Evolutionary conservation across 2,113 vertebrate genomes (phyloP).

Genomic region (Brienomyrus longianalis): DNA sequence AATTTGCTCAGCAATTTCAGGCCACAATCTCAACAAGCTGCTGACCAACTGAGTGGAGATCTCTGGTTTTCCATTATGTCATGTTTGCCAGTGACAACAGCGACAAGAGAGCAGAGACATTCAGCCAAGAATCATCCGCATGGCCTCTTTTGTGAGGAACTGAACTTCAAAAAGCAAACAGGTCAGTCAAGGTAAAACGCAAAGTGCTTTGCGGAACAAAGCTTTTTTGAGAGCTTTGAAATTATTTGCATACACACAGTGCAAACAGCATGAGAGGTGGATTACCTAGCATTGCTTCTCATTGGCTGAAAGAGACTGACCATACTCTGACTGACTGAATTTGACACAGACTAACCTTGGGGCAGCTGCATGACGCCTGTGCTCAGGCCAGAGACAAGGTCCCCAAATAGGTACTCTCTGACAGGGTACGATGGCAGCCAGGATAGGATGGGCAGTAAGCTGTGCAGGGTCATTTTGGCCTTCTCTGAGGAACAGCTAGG

Average conservation of each 20-base stretch:
- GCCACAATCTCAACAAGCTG: neutral
- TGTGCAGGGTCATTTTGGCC: constrained; percentile 64
- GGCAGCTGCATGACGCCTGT: constrained; percentile 95
- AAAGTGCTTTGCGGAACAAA: neutral
- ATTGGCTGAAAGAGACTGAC: neutral
- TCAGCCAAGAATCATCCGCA: neutral
- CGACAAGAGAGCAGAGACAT: neutral
- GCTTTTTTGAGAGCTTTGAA: neutral
- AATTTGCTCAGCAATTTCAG: neutral
- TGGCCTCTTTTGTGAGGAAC: neutral
- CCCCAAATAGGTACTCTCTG: constrained; percentile 77
- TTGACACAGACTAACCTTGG: constrained; percentile 70
- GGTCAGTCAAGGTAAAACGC: neutral
- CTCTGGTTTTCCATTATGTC: neutral
- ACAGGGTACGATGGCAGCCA: constrained; percentile 89
- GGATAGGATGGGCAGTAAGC: constrained; percentile 79
- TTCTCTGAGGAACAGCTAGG: constrained; percentile 80
- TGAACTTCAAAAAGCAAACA: neutral
- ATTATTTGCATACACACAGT: neutral
- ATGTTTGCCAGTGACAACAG: neutral
- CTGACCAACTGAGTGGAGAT: neutral
- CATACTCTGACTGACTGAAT: neutral
- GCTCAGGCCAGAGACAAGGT: constrained; percentile 89
- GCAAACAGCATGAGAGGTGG: neutral
- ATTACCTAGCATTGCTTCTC: neutral